phyloP scores from a whole-genome alignment of 2,113 vertebrate genomes.

The Oriolus oriolus region DNA sequence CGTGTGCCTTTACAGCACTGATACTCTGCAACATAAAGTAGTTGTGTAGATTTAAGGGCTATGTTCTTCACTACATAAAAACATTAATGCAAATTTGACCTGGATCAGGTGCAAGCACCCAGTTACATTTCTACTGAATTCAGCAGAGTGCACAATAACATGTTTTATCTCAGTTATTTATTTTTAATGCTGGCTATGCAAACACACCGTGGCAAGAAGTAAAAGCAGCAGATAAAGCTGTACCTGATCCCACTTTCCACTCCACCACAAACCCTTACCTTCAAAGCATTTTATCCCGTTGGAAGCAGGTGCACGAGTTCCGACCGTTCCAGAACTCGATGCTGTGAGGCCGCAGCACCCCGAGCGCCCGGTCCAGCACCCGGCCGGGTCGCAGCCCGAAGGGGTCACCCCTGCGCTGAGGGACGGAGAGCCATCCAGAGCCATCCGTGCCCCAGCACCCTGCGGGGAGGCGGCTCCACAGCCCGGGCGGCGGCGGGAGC shows the following conservation, averaged over 20 bases:
- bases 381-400: not conserved
- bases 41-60: not conserved
- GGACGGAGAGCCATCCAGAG: not conserved
- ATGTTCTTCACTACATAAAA: not conserved
- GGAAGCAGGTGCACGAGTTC: not conserved
- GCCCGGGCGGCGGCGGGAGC: not conserved
- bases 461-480: not conserved
- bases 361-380: not conserved
- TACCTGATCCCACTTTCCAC: not conserved
- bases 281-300: not conserved
- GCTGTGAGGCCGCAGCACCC: not conserved
- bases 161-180: not conserved
- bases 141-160: not conserved
- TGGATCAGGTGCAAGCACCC: not conserved
- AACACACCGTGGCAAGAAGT: not conserved
- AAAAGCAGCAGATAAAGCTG: not conserved
- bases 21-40: not conserved
- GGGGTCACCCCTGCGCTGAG: not conserved
- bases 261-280: not conserved
- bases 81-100: not conserved
- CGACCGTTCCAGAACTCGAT: not conserved
- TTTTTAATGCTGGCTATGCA: not conserved
- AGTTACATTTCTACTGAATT: not conserved
- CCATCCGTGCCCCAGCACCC: not conserved
- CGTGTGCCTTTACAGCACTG: not conserved